Conservation (phyloP, 2,113 vertebrate species). For the Calyptomena viridis region DNA sequence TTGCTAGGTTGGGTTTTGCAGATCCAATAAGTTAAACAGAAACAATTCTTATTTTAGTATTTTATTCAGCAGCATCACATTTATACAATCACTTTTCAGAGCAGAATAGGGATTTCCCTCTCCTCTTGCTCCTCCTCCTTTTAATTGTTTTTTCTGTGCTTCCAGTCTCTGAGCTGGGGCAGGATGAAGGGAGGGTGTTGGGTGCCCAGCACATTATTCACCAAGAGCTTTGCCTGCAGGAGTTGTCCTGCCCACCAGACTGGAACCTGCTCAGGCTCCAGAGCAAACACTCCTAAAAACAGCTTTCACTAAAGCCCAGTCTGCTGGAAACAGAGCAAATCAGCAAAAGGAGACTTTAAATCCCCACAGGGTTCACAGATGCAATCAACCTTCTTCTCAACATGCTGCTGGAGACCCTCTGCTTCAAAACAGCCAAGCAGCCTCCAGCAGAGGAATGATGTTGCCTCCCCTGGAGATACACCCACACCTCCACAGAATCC, state of each 20-base stretch:
- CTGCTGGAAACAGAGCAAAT: background rate
- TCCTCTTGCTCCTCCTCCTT: background rate
- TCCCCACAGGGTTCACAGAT: background rate
- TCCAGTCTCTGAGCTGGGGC: background rate
- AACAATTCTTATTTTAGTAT: background rate
- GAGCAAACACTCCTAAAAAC: background rate
- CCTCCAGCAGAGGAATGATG: fast-evolving
- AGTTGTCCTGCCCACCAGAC: background rate
- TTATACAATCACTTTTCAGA: background rate
- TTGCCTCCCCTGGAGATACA: fast-evolving
- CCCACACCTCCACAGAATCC: background rate
- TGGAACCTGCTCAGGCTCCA: background rate
- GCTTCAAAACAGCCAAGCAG: background rate
- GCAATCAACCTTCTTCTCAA: background rate
- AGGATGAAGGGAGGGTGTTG: background rate
- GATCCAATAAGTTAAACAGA: background rate
- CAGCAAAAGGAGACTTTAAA: background rate
- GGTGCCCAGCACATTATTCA: background rate
- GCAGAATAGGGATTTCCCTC: background rate
- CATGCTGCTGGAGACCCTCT: background rate
- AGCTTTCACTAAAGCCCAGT: background rate
- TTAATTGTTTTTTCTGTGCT: background rate
- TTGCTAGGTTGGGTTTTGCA: background rate
- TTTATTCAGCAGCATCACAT: background rate
- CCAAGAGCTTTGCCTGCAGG: background rate